Base-by-base conservation (phyloP, 2,113 vertebrate species). In the Alethe castanea region DNA sequence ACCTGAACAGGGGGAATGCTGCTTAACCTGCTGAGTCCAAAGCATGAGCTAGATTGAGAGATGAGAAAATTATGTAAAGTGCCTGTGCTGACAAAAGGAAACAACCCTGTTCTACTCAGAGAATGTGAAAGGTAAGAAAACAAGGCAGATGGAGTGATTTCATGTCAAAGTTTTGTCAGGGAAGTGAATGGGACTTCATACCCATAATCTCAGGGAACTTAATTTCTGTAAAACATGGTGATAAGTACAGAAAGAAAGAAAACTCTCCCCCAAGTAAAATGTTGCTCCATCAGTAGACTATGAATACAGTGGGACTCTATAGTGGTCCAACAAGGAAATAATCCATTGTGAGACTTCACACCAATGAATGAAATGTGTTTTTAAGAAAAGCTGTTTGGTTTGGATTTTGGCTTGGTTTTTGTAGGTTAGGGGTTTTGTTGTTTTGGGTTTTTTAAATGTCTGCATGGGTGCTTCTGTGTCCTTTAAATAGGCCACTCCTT, bases 51-150 rank as follows among this genome's bases (percentile, higher is more conserved):
- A 45, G 56, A 54, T 76, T 76, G 86, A 91, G 36, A 26, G 40
- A 40, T 31, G 38, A 65, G 62, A 80, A 82, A 86, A 81, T 82
- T 14, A 54, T 38, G 13, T 42, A 5, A 91, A 83, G 18, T 71
- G 29, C 11, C n/a, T 65, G 17, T 79, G 42, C 70, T 76, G 57
- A 42, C 12, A 33, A 72, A 69, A 89, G n/a, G 12, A 81, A 81
- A 65, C 16, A 69, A 45, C 12, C 2, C 20, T 42, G 11, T 25
- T 92, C 59, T 60, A 61, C 64, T 66, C 56, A 56, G 24, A 86
- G 26, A 47, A 71, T 22, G 16, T 67, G 65, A 81, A 83, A 92
- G 64, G 35, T 91, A 88, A 90, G 86, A 80, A 84, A 91, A 74
- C 26, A 64, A 67, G 53, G 40, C 1, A 4, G 17, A 19, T 57